Evolutionary conservation across 2,888 invertebrate genomes (phyloP), one percentile per base, ranked within the genome.

Genomic region (Mactromeris polynyma): DNA sequence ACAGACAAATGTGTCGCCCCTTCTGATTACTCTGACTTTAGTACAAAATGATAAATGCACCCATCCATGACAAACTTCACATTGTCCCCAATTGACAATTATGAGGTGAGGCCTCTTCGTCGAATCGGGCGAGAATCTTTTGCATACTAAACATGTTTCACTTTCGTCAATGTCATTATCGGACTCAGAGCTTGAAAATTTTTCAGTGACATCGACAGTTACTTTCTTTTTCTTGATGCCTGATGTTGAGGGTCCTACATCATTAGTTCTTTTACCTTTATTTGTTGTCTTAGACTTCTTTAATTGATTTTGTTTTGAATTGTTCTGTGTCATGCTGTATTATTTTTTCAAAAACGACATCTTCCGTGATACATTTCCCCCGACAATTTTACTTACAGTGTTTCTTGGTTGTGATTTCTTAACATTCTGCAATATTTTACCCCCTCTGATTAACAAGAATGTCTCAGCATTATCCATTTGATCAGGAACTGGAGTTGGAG

Each of bases 341-440:
- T 19, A 81, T n/a, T 54, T 6, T 46, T 46, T 46, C 51, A 26
- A 81, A 42, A 51, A 81, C 26, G 21, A 46, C 81, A 81, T 81
- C 51, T 46, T 73, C 83, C 0, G 83, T 83, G 40, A 69, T 83
- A 21, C 38, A 64, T 73, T 73, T 83, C 69, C 83, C 1, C 73
- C 83, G n/a, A 73, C 73, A 31, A 73, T 64, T 33, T 83, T 83
- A 42, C 77, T 84, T 9, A 40, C 17, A 19, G 77, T 84, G 21
- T 84, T 73, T 19, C 77, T n/a, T 46, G 31, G 40, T 77, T 84
- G 73, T 1, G 40, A 31, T 21, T 46, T 73, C 58, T 26, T 14
- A 31, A 73, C 83, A 83, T 83, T 83, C 31, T 69, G 36, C 40
- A 83, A 42, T n/a, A 83, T 42, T 73, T 21, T 40, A 17, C 83